A percentile compares a stretch with the other conserved stretches of the same genome.
phyloP scores from a whole-genome alignment of 2,113 vertebrate species.

The Tragelaphus scriptus region DNA sequence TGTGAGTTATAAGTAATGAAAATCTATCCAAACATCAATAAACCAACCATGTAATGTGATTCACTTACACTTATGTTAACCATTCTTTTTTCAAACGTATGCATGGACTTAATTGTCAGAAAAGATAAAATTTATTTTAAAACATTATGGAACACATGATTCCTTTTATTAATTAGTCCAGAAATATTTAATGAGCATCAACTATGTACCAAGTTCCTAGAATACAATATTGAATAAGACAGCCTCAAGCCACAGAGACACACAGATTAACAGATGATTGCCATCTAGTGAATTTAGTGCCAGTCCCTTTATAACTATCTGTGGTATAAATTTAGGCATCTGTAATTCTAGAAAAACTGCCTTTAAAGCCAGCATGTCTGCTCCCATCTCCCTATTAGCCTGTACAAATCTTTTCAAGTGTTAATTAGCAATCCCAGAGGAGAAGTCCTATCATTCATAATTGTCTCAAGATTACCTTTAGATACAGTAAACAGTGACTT shows the following conservation, averaged over 20 bases:
- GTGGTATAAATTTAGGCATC: not conserved
- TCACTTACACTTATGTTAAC: not conserved
- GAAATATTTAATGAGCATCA: constrained; percentile 15
- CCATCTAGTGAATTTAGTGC: constrained; percentile 14
- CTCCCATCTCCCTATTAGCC: not conserved
- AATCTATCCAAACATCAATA: not conserved
- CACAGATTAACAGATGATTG: not conserved
- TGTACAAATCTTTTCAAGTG: not conserved
- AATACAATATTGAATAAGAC: not conserved
- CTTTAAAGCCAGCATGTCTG: not conserved
- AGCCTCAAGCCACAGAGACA: not conserved
- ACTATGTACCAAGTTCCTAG: not conserved
- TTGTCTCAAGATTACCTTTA: not conserved
- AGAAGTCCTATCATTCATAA: not conserved
- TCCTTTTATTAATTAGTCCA: constrained; percentile 5
- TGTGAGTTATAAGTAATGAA: not conserved
- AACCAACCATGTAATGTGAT: not conserved
- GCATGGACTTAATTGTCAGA: not conserved
- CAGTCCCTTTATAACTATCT: not conserved
- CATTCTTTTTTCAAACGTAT: not conserved
- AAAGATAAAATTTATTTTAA: not conserved
- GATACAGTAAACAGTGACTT: not conserved
- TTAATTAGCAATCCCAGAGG: constrained; percentile 20
- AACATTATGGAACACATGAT: not conserved
- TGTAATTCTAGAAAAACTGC: constrained; percentile 9